Conservation (phyloP, 2,797 vertebrate genomes). For the Poeciliopsis paucimaculata region DNA sequence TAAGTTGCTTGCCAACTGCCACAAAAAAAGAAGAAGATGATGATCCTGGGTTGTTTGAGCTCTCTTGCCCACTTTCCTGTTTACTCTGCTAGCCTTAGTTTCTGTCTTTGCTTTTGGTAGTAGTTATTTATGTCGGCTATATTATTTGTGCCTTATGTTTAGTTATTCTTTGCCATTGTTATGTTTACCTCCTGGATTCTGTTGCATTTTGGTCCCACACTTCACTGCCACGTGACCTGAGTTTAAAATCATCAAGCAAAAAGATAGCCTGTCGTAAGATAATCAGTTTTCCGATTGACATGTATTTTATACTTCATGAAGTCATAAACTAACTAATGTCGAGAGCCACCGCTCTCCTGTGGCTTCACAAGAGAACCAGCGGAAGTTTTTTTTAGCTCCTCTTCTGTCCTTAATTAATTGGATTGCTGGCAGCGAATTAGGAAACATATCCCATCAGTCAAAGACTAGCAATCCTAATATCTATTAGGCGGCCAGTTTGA, state of each 20-base stretch:
- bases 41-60: background rate
- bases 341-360: background rate
- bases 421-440: background rate
- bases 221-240: background rate
- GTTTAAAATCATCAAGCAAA: background rate
- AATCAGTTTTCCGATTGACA: background rate
- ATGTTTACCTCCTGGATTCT: too few species aligned
- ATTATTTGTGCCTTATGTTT: too few species aligned
- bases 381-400: background rate
- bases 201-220: too few species aligned
- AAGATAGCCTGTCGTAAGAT: background rate
- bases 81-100: too few species aligned
- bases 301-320: background rate
- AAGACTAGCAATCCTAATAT: background rate
- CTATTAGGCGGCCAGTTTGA: background rate
- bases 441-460: background rate
- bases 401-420: background rate
- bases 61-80: background rate
- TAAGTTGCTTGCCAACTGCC: too few species aligned
- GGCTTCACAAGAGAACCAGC: background rate
- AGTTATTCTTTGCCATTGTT: too few species aligned
- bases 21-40: too few species aligned
- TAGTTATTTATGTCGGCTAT: too few species aligned
- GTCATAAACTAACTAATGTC: background rate
- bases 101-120: too few species aligned